Evolutionary conservation across 2,797 vertebrate genomes (phyloP).

Genomic region (Sphaeramia orbicularis): DNA sequence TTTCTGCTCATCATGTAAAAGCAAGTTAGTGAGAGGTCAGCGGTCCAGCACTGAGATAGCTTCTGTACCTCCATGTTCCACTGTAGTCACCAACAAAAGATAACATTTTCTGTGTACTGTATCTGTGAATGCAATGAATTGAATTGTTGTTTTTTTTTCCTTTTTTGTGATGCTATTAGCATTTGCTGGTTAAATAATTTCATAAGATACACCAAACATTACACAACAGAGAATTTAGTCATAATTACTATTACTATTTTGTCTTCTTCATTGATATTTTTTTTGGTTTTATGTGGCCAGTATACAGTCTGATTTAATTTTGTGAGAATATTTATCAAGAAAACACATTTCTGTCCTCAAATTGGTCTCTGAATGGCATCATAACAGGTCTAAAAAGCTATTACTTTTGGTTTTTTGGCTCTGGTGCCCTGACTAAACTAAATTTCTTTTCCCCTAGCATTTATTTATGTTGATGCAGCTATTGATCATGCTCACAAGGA

Average conservation of each 20-base stretch:
- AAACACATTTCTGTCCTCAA: slow-evolving; percentile 29
- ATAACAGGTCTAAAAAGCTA: slow-evolving; percentile 28
- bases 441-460: slow-evolving; percentile 77
- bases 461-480: slow-evolving; percentile 87
- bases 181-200: neutral
- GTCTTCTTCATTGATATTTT: neutral
- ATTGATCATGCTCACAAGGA: slow-evolving; percentile 91
- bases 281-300: slow-evolving; percentile 6
- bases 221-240: neutral
- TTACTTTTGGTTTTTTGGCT: slow-evolving; percentile 50
- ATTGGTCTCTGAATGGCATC: slow-evolving; percentile 21
- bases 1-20: slow-evolving; percentile 67
- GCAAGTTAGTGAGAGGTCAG: slow-evolving; percentile 67
- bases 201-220: neutral
- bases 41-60: slow-evolving; percentile 55
- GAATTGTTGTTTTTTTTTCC: neutral
- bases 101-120: slow-evolving; percentile 9
- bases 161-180: too few relatives aligned
- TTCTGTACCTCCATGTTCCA: slow-evolving; percentile 25
- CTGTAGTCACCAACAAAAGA: slow-evolving; percentile 24
- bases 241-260: neutral
- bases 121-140: neutral
- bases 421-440: slow-evolving; percentile 43
- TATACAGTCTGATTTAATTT: slow-evolving; percentile 2
- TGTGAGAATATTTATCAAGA: slow-evolving; percentile 5